Evolutionary conservation across 2,797 vertebrate species (phyloP).

Genomic region (Lagorchestes hirsutus): DNA sequence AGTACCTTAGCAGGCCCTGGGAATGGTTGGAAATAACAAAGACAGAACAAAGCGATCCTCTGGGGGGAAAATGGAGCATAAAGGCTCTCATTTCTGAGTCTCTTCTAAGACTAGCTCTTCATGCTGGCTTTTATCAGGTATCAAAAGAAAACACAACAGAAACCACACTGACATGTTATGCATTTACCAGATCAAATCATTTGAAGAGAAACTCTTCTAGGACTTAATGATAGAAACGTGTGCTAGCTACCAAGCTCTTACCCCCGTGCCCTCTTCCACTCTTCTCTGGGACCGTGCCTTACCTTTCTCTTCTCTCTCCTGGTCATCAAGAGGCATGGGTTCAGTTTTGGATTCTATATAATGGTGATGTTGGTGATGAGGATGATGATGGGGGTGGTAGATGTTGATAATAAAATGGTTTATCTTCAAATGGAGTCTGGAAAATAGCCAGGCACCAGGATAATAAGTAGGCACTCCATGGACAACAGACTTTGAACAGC

Average conservation of each 20-base stretch:
- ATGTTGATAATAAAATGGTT: not conserved
- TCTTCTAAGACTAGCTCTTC: conserved; percentile 27
- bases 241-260: conserved; percentile 41
- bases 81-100: conserved; percentile 34
- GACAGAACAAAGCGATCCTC: not conserved
- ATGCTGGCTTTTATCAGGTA: conserved; percentile 53
- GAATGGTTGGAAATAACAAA: not conserved
- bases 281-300: not conserved
- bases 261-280: not conserved
- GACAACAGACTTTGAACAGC: not conserved
- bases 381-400: not conserved
- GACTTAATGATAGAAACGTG: conserved; percentile 60
- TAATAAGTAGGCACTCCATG: not conserved
- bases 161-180: conserved; percentile 48
- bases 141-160: conserved; percentile 58
- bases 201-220: not conserved
- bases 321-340: not conserved
- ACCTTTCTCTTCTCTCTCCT: not conserved
- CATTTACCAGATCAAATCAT: conserved; percentile 67
- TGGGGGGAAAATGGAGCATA: conserved; percentile 20
- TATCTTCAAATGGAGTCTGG: not conserved
- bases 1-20: not conserved
- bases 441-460: not conserved
- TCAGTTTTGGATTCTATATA: not conserved
- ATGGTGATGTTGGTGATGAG: not conserved